Conservation (phyloP, 2,888 invertebrate genomes). For the Drosophila flavopinicola region DNA sequence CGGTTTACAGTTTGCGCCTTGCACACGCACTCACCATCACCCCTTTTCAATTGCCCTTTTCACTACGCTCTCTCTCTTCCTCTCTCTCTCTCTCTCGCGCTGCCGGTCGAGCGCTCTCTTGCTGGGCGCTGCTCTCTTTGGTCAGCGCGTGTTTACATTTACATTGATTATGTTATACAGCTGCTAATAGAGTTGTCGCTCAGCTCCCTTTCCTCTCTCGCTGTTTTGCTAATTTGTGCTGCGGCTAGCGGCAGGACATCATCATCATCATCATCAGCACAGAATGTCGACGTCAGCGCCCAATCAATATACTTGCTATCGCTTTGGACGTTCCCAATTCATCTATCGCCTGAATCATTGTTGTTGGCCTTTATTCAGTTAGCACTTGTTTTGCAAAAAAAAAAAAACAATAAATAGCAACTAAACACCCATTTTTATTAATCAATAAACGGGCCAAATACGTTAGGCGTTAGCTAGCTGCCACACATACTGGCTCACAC, state of each 20-base stretch:
- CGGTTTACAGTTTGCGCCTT: conserved; percentile 37
- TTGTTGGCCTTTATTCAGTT: conserved; percentile 6
- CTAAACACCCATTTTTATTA: conserved; percentile 49
- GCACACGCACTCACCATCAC: conserved; percentile 58
- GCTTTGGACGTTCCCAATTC: conserved; percentile 37
- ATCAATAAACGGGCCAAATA: conserved; percentile 67
- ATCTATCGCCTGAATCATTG: conserved; percentile 28
- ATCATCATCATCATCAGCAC: no score
- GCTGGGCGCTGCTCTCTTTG: conserved; percentile 25
- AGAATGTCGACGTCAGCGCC: conserved; percentile 19
- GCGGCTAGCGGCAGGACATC: conserved; percentile 43
- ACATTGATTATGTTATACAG: conserved; percentile 77
- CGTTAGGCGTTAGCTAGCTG: conserved; percentile 47
- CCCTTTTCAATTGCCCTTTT: conserved; percentile 44
- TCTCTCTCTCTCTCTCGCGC: conserved; percentile 13
- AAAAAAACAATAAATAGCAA: conserved; percentile 1
- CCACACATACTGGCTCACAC: conserved; percentile 1
- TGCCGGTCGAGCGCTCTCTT: conserved; percentile 27
- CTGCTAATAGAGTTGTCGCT: conserved; percentile 71
- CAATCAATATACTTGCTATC: conserved; percentile 63
- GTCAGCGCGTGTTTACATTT: conserved; percentile 60
- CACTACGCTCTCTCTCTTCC: conserved; percentile 17
- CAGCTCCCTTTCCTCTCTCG: background rate
- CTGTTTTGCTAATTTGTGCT: conserved; percentile 66
- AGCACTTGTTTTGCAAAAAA: conserved; percentile 37